Base-by-base conservation (phyloP, 2,797 vertebrate genomes). In the Esox masquinongy region DNA sequence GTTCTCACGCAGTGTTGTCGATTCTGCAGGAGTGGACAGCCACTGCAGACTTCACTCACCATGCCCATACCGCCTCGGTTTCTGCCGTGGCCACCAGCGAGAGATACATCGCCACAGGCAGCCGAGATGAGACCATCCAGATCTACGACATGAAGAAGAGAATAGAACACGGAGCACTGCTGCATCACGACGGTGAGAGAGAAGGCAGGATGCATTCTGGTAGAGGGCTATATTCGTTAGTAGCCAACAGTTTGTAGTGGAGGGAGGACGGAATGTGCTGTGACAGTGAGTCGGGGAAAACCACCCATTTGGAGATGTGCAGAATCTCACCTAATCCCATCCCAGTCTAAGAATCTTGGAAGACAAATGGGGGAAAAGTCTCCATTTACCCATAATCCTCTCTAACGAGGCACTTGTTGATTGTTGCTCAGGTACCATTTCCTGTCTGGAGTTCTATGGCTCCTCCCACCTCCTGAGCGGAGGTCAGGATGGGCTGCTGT, bases 51-150 rank as follows among this genome's bases (percentile, higher is more conserved):
- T 99, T 99, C 83, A 98, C 96, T 3, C 95, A 99, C 82, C 98
- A 99, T 19, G 95, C 95, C 11, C 98, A 99, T 89, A 95, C 94
- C 0, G 96, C 97, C 15, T 97, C 95, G 0, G 79, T 99, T 78
- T 95, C 96, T 0, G 90, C 91, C 0, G 92, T 97, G 69, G 96
- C 98, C 0, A 90, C 95, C 74, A 97, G 92, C 47, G 93, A 95
- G 82, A 95, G 93, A 83, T 99, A 96, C 4, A 94, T 96, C 0
- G 97, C 96, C 31, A 99, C 98, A 0, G 98, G 98, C 24, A 99
- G 98, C 92, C 97, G 92, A 91, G 98, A 99, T 88, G 98, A 99
- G 92, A 97, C 96, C 0, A 96, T 99, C 31, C 96, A 98, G 79
- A 92, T 99, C 69, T 99, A 99, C 76, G 95, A 99, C 78, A 96